phyloP scores from a whole-genome alignment of 2,888 invertebrate genomes.

The Pyralis farinalis region DNA sequence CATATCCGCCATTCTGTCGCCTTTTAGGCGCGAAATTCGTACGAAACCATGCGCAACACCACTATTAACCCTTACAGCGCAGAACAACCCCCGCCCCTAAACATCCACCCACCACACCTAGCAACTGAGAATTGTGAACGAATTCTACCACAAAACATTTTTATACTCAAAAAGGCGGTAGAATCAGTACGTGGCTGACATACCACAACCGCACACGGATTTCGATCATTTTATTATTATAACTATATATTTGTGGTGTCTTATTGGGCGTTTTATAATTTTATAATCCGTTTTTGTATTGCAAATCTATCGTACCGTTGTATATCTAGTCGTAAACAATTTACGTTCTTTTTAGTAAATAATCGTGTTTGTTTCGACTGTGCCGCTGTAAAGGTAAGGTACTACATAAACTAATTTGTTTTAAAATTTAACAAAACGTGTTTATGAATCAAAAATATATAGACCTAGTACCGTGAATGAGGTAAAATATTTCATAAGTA shows the following conservation, averaged over 20 bases:
- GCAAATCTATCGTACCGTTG: not conserved
- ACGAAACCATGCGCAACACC: conserved; percentile 36
- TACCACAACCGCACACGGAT: not conserved
- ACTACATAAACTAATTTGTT: too few species aligned
- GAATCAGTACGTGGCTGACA: conserved; percentile 2
- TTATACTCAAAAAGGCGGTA: conserved; percentile 13
- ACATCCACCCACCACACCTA: conserved; percentile 26
- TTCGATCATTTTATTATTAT: conserved; percentile 8
- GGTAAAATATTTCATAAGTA: too few species aligned
- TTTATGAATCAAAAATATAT: too few species aligned
- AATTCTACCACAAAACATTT: conserved; percentile 11
- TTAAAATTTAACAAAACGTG: too few species aligned
- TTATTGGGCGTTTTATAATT: conserved; percentile 15
- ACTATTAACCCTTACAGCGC: conserved; percentile 30
- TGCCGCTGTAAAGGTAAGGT: too few species aligned
- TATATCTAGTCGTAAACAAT: not conserved
- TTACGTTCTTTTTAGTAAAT: too few species aligned
- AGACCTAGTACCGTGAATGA: too few species aligned
- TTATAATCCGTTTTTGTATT: conserved; percentile 1
- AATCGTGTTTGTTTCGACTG: too few species aligned
- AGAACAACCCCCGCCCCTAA: conserved; percentile 25
- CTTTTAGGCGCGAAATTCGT: conserved; percentile 31
- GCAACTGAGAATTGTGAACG: conserved; percentile 22
- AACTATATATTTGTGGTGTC: conserved; percentile 12
- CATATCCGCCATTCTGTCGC: conserved; percentile 39